Base-by-base conservation (phyloP, 2,797 vertebrate species). In the Coilia nasus region DNA sequence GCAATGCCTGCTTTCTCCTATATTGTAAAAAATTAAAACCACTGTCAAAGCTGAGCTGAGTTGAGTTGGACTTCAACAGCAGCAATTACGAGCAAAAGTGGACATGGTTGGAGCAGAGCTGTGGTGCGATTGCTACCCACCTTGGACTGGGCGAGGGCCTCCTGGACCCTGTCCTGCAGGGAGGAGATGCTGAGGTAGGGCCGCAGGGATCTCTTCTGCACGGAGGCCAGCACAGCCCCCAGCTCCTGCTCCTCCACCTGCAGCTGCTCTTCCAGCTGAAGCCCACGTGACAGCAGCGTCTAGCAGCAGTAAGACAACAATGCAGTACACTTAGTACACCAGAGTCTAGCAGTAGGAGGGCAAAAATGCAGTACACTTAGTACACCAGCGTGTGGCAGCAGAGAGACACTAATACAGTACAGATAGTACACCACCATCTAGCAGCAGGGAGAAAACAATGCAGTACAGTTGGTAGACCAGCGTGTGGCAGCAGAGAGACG, bases 271-370 rank as follows among this genome's bases (percentile, higher is more conserved):
- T 92, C 92, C 57, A 93, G 93, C 0, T 89, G 92, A 50, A 92
- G 83, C 71, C 94, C 94, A 86, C 91, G 93, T 85, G 92, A 92
- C 90, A 94, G 85, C 88, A 96, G 90, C 14, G 81, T 87, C 96
- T 97, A 81, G 41, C 81, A 56, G 50, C 9, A 14, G 10, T 47
- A 83, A 11, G 21, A 6, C 41, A 54, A 78, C 14, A 47, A 47
- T n/a, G n/a, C n/a, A n/a, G n/a, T n/a, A n/a, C n/a, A n/a, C n/a
- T n/a, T n/a, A n/a, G n/a, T n/a, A 47, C 46, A 47, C 46, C 46
- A 47, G 46, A 4, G 46, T 10, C 46, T 47, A 10, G 46, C 46
- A 3, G 46, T n/a, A n/a, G n/a, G n/a, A n/a, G n/a, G n/a, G n/a
- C n/a, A n/a, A n/a, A n/a, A n/a, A n/a, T n/a, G n/a, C n/a, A n/a